Percentiles rank a stretch among this genome's conserved stretches.
These are phyloP conservation scores for Pseudolaguvia tuberculata DNA, from an alignment of 2,113 vertebrate genomes.

Conservation along the genomic window DNA sequence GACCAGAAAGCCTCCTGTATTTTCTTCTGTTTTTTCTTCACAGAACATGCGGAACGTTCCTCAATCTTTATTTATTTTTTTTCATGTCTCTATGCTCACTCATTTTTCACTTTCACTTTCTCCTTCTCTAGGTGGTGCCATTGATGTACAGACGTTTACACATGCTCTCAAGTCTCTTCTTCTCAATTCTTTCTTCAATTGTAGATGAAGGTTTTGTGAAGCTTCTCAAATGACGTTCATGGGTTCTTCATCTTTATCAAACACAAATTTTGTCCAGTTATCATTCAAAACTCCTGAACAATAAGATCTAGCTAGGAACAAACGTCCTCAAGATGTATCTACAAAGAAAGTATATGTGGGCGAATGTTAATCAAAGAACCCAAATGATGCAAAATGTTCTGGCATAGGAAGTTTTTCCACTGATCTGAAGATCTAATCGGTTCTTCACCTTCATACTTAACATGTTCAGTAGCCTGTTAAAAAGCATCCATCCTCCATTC, in stretches of 20 bases:
- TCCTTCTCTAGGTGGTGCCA: background rate
- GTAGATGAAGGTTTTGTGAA: background rate
- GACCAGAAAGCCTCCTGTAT: background rate
- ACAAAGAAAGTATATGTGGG: too few species aligned
- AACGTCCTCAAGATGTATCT: background rate
- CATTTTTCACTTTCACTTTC: slow-evolving; percentile 3
- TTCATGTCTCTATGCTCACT: too few species aligned
- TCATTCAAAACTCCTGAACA: background rate
- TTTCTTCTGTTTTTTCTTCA: background rate
- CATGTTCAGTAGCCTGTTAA: background rate
- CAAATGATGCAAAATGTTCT: too few species aligned
- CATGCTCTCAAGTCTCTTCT: background rate
- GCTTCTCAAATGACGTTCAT: background rate
- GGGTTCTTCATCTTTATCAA: background rate
- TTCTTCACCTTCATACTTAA: background rate
- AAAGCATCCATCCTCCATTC: too few species aligned
- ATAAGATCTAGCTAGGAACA: background rate
- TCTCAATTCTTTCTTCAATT: background rate
- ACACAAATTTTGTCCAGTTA: background rate
- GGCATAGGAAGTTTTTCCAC: too few species aligned
- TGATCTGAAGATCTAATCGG: background rate
- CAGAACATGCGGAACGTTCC: background rate
- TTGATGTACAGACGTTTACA: background rate
- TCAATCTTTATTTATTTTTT: background rate
- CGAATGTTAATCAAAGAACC: too few species aligned